A percentile compares a stretch with the other conserved stretches of the same genome.
These are phyloP conservation scores for Dufourea novaeangliae DNA, from an alignment of 1,140 invertebrate species.

Conservation along the genomic window DNA sequence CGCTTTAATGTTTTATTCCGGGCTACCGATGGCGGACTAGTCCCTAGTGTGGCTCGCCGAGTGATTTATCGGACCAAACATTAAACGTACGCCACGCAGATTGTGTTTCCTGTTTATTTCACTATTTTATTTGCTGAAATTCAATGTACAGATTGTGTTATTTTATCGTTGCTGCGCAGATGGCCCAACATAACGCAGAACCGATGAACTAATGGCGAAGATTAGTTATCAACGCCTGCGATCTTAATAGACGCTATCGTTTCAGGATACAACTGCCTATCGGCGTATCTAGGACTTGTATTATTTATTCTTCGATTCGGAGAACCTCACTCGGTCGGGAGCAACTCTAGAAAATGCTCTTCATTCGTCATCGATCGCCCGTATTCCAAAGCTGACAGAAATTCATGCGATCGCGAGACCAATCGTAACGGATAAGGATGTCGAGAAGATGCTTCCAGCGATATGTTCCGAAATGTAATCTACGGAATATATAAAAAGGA, in stretches of 20 bases:
- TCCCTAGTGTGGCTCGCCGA: not conserved
- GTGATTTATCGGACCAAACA: not conserved
- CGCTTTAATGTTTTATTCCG: not conserved
- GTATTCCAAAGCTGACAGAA: too few species aligned
- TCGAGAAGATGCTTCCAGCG: not conserved
- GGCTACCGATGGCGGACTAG: too few species aligned
- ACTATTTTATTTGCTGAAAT: not conserved
- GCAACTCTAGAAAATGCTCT: not conserved
- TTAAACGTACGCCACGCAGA: not conserved
- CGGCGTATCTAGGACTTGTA: too few species aligned
- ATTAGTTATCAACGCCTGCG: constrained; percentile 50
- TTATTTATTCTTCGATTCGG: too few species aligned
- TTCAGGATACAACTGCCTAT: not conserved
- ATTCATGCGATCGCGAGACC: too few species aligned
- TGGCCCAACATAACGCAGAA: not conserved
- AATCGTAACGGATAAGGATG: not conserved
- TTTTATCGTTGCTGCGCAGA: not conserved
- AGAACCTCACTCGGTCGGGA: not conserved
- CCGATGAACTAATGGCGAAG: constrained; percentile 13
- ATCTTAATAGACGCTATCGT: constrained; percentile 46
- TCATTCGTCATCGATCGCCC: not conserved
- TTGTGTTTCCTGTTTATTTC: not conserved
- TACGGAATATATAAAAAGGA: not conserved
- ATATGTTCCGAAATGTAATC: not conserved
- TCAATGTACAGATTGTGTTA: constrained; percentile 6